A percentile compares a stretch with the other conserved stretches of the same genome.
phyloP scores from a whole-genome alignment of 64 coral and sea anemone genomes.

The Montipora capricornis region DNA sequence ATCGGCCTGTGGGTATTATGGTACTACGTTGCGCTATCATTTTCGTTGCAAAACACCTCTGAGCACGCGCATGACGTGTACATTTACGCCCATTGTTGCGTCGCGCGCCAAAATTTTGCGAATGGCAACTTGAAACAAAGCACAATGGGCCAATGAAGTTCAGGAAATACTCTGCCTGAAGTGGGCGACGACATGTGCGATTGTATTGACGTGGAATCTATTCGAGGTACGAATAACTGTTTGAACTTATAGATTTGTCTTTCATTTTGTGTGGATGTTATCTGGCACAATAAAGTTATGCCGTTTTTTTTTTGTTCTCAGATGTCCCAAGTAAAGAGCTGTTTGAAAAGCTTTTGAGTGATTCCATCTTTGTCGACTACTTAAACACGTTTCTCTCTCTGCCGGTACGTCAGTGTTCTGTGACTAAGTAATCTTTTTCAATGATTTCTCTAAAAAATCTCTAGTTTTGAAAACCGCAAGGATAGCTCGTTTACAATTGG shows the following conservation, averaged over 20 bases:
- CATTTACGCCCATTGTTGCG: conserved; percentile 2
- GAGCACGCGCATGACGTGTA: conserved; percentile 13
- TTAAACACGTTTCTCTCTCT: conserved; percentile 74
- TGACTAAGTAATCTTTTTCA: too few species aligned
- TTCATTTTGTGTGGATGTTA: neutral
- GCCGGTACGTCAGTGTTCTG: conserved; percentile 26
- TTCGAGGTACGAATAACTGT: neutral
- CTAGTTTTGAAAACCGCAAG: too few species aligned
- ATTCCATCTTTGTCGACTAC: conserved; percentile 62
- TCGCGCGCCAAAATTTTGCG: neutral
- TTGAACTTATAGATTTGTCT: neutral
- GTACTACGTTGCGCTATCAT: neutral
- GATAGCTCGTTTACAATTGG: too few species aligned
- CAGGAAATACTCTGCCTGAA: neutral
- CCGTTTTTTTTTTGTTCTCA: neutral
- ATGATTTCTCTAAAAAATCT: too few species aligned
- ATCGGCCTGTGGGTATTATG: too few species aligned
- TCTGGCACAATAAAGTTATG: neutral
- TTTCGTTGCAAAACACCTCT: neutral
- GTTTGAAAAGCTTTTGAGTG: conserved; percentile 58
- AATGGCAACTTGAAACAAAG: neutral
- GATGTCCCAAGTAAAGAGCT: conserved; percentile 47
- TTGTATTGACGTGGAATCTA: neutral
- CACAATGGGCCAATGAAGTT: neutral
- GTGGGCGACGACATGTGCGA: neutral